Conservation (phyloP, 2,797 vertebrate species). For the Mormyrus proboscirostris region DNA sequence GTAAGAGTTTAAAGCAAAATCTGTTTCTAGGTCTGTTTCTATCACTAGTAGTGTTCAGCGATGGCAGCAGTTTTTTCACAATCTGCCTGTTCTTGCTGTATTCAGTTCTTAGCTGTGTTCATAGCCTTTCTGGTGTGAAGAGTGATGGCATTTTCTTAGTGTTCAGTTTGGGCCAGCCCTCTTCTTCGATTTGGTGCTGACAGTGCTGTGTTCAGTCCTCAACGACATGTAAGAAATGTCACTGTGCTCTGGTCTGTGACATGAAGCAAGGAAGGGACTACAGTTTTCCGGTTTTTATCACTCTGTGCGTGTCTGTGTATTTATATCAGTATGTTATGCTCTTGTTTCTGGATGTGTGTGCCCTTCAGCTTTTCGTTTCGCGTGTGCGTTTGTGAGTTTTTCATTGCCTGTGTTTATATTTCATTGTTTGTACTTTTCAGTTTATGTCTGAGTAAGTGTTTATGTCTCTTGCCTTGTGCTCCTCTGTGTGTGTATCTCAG, state of each 20-base stretch:
- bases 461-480: not conserved
- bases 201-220: not conserved
- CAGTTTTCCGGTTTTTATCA: not conserved
- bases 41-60: not conserved
- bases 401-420: not conserved
- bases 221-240: not conserved
- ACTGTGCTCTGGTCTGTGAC: not conserved
- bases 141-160: not conserved
- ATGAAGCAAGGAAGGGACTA: not conserved
- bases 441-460: conserved; percentile 3
- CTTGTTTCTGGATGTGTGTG: not conserved
- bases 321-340: not conserved
- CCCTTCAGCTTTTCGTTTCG: not conserved
- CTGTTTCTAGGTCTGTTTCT: not conserved
- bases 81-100: not conserved
- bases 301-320: not conserved
- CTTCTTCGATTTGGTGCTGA: not conserved
- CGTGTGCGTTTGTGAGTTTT: not conserved
- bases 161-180: not conserved
- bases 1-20: not conserved
- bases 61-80: not conserved
- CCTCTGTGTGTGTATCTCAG: not conserved
- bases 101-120: not conserved
- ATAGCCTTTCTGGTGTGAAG: not conserved
- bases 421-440: conserved; percentile 2